Percentiles rank a stretch among this genome's conserved stretches.
These are phyloP conservation scores for Cydia amplana DNA, from an alignment of 1,140 invertebrate species.

Conservation along the genomic window DNA sequence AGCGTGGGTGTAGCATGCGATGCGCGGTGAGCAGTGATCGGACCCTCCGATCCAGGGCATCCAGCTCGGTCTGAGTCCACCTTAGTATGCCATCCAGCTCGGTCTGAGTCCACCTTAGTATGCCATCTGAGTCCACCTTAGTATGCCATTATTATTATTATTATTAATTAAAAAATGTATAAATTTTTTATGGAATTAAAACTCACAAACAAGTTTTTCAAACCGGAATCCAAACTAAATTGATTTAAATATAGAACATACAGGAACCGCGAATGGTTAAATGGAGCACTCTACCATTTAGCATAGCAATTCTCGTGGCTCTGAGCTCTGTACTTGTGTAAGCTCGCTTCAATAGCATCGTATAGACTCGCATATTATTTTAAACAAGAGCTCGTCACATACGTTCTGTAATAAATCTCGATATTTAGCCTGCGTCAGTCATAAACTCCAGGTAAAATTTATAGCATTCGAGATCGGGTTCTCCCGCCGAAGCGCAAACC, in stretches of 20 bases:
- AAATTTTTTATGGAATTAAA: background rate
- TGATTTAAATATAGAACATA: constrained; percentile 8
- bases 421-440: constrained; percentile 21
- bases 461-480: constrained; percentile 39
- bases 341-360: background rate
- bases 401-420: background rate
- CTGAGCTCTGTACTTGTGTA: background rate
- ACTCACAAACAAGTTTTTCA: background rate
- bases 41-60: too few relatives aligned
- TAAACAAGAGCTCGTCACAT: background rate
- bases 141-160: too few relatives aligned
- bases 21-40: too few relatives aligned
- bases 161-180: too few relatives aligned
- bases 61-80: too few relatives aligned
- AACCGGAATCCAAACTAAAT: background rate
- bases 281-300: constrained; percentile 12
- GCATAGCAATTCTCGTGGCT: background rate
- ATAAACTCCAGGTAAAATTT: constrained; percentile 38
- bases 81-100: too few relatives aligned
- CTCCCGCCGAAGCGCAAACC: constrained; percentile 45
- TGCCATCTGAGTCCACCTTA: too few relatives aligned
- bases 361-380: background rate
- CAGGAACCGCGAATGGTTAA: background rate
- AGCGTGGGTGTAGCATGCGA: too few relatives aligned
- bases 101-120: too few relatives aligned